A percentile compares a stretch with the other conserved stretches of the same genome.
Conservation (phyloP, 2,888 invertebrate genomes). For the Podotricha telesiphe region DNA sequence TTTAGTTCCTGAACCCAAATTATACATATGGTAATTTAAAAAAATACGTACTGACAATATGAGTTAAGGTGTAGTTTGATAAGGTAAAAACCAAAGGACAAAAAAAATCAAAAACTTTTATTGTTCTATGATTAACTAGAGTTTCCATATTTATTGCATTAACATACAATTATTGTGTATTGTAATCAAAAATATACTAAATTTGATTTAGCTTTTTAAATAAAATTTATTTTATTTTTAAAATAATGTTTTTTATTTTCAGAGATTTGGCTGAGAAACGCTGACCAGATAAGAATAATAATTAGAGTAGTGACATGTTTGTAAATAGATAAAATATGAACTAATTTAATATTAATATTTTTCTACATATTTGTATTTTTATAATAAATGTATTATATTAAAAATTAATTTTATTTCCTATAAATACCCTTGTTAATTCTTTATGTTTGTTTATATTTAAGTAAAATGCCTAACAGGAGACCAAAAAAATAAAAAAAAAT, state of each 20-base stretch:
- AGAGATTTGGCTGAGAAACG: slow-evolving; percentile 38
- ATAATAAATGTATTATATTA: slow-evolving; percentile 33
- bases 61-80: no score
- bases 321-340: slow-evolving; percentile 35
- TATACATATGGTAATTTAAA: no score
- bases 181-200: no score
- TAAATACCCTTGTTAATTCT: not conserved
- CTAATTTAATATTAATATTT: slow-evolving; percentile 24
- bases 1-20: no score
- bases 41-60: no score
- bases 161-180: no score
- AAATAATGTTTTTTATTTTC: slow-evolving; percentile 24
- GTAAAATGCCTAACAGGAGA: not conserved
- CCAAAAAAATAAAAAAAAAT: slow-evolving; percentile 49
- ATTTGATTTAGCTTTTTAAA: no score
- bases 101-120: no score
- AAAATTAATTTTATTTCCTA: not conserved
- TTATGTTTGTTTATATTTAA: not conserved
- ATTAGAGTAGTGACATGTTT: slow-evolving; percentile 15
- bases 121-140: no score
- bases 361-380: slow-evolving; percentile 37
- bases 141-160: no score
- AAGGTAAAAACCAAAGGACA: no score
- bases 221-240: no score
- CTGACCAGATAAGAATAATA: slow-evolving; percentile 18